These are phyloP conservation scores for Telmatochromis bifrenatus DNA, from an alignment of 2,113 vertebrate genomes.

Conservation along the genomic window DNA sequence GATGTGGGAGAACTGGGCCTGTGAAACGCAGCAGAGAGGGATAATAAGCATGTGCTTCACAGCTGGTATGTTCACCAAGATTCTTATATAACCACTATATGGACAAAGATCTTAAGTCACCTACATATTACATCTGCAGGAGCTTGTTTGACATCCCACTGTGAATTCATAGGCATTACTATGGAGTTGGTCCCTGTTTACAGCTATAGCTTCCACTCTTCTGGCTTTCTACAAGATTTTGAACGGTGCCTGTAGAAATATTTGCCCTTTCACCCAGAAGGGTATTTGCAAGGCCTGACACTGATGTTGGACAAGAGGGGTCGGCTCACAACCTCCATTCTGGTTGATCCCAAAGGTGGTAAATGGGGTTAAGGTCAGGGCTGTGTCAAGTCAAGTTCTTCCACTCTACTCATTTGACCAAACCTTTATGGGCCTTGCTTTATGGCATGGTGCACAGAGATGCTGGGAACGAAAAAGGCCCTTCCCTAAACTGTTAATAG, in stretches of 20 bases:
- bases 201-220: background rate
- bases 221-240: background rate
- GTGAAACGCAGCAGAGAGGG: background rate
- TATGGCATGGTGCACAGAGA: background rate
- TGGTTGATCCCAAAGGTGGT: background rate
- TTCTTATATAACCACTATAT: background rate
- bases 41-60: background rate
- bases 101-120: background rate
- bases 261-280: background rate
- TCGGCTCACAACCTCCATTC: fast-evolving
- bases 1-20: constrained; percentile 93
- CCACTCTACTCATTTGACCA: background rate
- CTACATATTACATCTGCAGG: background rate
- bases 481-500: background rate
- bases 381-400: background rate
- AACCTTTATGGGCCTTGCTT: background rate
- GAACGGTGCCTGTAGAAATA: background rate
- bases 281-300: background rate
- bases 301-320: background rate
- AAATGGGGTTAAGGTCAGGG: background rate
- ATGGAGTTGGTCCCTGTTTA: background rate
- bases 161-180: background rate
- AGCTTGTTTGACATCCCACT: background rate
- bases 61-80: background rate
- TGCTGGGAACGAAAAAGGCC: background rate